Percentiles rank a stretch among this genome's conserved stretches.
These are phyloP conservation scores for Porites cylindrica DNA, from an alignment of 92 coral and sea anemone species.

Conservation along the genomic window DNA sequence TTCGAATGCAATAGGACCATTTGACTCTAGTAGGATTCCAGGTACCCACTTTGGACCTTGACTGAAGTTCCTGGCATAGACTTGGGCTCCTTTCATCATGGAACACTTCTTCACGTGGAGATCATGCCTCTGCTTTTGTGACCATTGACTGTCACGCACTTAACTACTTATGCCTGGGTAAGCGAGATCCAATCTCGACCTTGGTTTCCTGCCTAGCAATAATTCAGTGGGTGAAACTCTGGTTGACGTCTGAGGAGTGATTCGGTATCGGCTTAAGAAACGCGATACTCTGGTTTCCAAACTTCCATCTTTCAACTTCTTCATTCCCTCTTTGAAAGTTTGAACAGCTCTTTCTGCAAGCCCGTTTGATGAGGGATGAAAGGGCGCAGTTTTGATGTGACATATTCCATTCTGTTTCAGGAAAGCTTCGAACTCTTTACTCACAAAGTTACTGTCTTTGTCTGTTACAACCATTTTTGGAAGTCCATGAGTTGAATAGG, in stretches of 20 bases:
- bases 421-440: conserved; percentile 10
- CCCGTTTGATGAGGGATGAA: conserved; percentile 73
- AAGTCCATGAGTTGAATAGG: conserved; percentile 46
- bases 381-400: conserved; percentile 63
- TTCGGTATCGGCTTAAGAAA: conserved; percentile 45
- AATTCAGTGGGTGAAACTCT: conserved; percentile 71
- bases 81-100: conserved; percentile 39
- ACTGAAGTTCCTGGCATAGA: conserved; percentile 60
- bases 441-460: conserved; percentile 37
- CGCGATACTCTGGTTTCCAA: conserved; percentile 16
- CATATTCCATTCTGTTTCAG: conserved; percentile 46
- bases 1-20: conserved; percentile 60
- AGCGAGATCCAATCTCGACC: conserved; percentile 60
- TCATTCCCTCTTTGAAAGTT: conserved; percentile 50
- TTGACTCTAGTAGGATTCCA: conserved; percentile 47
- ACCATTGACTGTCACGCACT: conserved; percentile 53
- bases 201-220: conserved; percentile 58
- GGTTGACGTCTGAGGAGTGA: conserved; percentile 67
- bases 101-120: conserved; percentile 15
- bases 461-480: conserved; percentile 56
- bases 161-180: conserved; percentile 60
- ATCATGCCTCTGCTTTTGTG: conserved; percentile 56
- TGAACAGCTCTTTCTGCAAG: conserved; percentile 72
- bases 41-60: conserved; percentile 63
- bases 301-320: conserved; percentile 21